Conservation (phyloP, 2,797 vertebrate genomes). For the Sarcoramphus papa region DNA sequence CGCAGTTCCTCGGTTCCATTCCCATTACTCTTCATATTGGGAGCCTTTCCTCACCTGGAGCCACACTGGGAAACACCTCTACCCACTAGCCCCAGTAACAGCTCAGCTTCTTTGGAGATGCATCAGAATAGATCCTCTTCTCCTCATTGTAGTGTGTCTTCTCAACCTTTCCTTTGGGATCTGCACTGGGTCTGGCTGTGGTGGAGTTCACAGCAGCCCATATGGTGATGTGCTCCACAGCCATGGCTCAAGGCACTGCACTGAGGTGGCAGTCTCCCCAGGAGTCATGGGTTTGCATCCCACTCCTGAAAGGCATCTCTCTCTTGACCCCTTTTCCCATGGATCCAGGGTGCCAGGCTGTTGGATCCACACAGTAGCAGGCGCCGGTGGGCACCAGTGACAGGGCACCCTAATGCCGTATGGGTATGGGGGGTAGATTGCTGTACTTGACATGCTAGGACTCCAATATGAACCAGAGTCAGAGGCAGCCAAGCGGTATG, state of each 20-base stretch:
- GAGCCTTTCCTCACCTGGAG: not conserved
- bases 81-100: not conserved
- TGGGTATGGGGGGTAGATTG: not conserved
- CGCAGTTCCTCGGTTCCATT: not conserved
- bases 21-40: not conserved
- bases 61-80: not conserved
- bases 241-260: not conserved
- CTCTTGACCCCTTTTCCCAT: not conserved
- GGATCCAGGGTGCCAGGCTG: not conserved
- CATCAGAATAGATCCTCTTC: not conserved
- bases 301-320: not conserved
- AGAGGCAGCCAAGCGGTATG: not conserved
- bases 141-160: not conserved
- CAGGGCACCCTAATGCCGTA: not conserved
- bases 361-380: not conserved
- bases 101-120: not conserved
- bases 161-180: not conserved
- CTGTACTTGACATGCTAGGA: not conserved
- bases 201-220: not conserved
- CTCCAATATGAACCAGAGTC: not conserved
- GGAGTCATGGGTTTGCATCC: not conserved
- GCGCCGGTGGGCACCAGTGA: fast-evolving
- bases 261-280: not conserved
- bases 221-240: not conserved
- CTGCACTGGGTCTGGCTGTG: not conserved